phyloP scores from a whole-genome alignment of 2,888 invertebrate species.

The Serripes groenlandicus region DNA sequence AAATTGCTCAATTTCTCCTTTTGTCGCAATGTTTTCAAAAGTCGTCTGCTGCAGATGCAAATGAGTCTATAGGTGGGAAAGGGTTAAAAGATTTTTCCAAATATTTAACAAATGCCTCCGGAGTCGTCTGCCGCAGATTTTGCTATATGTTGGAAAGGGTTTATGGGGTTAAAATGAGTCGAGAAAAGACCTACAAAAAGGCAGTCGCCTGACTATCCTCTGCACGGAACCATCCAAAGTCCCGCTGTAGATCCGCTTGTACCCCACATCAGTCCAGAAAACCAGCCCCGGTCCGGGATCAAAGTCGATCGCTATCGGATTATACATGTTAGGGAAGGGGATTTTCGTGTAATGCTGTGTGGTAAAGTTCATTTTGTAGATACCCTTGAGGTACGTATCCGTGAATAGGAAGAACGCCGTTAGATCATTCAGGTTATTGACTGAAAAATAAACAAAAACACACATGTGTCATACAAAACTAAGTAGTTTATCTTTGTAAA shows the following conservation, averaged over 20 bases:
- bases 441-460: neutral
- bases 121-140: neutral
- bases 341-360: neutral
- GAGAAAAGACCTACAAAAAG: slow-evolving; percentile 2
- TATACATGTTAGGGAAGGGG: neutral
- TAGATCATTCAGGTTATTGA: neutral
- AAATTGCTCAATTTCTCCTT: neutral
- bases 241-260: slow-evolving; percentile 3
- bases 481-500: too few species aligned
- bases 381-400: neutral
- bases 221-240: neutral
- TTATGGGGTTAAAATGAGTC: too few species aligned
- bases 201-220: neutral
- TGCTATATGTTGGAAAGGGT: neutral
- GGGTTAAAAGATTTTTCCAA: neutral
- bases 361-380: slow-evolving; percentile 11
- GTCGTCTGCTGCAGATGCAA: neutral
- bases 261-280: slow-evolving; percentile 15
- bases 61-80: neutral
- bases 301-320: slow-evolving; percentile 4
- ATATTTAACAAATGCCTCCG: too few species aligned
- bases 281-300: slow-evolving; percentile 4
- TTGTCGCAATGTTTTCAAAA: neutral
- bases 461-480: too few species aligned
- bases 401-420: slow-evolving; percentile 6